Evolutionary conservation across 2,113 vertebrate species (phyloP).

Genomic region (Python bivittatus): DNA sequence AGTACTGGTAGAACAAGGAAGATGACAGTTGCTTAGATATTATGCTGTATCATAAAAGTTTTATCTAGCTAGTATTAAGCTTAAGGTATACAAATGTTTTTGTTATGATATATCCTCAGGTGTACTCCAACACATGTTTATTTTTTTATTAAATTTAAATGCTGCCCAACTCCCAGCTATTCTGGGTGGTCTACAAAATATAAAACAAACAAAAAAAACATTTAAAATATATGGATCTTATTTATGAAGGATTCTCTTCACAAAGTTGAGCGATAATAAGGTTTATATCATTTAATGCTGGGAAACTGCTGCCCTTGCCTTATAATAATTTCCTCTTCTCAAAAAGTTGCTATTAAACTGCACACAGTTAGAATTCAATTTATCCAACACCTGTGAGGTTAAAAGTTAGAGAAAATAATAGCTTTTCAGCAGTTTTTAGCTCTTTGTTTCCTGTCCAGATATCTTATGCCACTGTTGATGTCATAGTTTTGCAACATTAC

Average conservation of each 20-base stretch:
- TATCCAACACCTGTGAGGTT: background rate
- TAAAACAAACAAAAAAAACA: too few species aligned
- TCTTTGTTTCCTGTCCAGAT: constrained; percentile 70
- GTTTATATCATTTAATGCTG: background rate
- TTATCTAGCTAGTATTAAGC: background rate
- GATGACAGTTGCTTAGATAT: background rate
- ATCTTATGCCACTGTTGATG: constrained; percentile 63
- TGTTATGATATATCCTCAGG: background rate
- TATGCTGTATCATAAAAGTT: background rate
- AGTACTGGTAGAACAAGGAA: background rate
- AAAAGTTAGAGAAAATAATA: constrained; percentile 4
- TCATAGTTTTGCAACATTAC: constrained; percentile 63
- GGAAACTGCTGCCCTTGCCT: background rate
- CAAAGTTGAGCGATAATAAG: background rate
- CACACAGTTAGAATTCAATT: background rate
- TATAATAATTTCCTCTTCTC: background rate
- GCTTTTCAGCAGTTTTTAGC: constrained; percentile 34
- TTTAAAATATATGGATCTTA: background rate
- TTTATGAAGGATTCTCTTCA: background rate
- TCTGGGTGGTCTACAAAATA: background rate
- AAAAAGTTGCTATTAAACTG: background rate
- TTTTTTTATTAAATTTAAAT: background rate
- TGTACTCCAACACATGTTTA: background rate
- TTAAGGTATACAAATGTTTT: background rate
- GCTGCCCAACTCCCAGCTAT: background rate